Conservation (phyloP, 2,113 vertebrate species). For the Myotis yumanensis region DNA sequence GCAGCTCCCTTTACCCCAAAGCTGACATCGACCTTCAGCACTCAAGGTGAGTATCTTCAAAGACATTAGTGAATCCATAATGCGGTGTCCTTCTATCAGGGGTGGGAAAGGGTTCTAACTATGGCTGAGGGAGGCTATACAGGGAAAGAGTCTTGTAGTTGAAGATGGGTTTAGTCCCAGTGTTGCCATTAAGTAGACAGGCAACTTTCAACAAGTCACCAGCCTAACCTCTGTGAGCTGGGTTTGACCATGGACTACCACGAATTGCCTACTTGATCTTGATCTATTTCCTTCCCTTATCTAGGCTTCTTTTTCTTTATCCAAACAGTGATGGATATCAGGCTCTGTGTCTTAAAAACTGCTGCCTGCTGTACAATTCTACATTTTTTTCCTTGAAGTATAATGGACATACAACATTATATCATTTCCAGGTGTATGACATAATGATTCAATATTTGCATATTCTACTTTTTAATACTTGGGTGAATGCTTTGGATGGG, state of each 20-base stretch:
- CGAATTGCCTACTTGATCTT: background rate
- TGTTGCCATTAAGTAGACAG: background rate
- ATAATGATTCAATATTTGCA: background rate
- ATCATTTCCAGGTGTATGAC: background rate
- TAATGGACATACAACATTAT: background rate
- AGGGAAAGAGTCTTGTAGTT: background rate
- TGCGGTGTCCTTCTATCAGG: background rate
- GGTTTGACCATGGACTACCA: background rate
- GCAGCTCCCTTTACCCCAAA: background rate
- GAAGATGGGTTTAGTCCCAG: background rate
- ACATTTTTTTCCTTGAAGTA: background rate
- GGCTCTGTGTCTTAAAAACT: background rate
- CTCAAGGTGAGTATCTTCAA: background rate
- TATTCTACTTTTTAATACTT: background rate
- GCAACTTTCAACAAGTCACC: background rate
- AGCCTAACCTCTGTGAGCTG: background rate
- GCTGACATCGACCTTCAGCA: background rate
- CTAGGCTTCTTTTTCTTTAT: conserved; percentile 1
- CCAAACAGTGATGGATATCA: background rate
- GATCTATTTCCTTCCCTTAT: background rate
- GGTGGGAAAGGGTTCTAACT: background rate
- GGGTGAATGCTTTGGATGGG: background rate
- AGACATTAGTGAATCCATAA: background rate
- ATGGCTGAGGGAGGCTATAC: background rate
- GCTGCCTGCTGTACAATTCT: background rate